Conservation (phyloP, 1,140 invertebrate species). For the Eufriesea mexicana region DNA sequence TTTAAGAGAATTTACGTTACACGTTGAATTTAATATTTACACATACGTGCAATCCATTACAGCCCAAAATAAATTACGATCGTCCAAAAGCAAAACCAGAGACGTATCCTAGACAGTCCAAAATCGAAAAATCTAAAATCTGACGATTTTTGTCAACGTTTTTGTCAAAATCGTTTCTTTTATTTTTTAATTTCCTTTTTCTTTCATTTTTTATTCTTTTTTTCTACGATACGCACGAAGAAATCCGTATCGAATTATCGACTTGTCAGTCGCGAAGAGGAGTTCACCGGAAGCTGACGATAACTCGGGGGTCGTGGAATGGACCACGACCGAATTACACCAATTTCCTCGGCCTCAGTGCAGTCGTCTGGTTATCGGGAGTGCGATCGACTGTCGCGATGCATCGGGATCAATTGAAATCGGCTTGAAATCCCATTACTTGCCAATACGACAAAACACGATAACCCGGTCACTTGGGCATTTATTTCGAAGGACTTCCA, state of each 20-base stretch:
- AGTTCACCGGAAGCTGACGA: slow-evolving; percentile 47
- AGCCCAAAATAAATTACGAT: neutral
- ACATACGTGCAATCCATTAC: neutral
- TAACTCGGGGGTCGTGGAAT: slow-evolving; percentile 32
- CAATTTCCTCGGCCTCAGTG: slow-evolving; percentile 50
- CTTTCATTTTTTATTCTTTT: neutral
- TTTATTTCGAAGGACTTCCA: slow-evolving; percentile 41
- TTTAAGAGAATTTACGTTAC: too few relatives aligned
- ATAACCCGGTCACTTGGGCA: slow-evolving; percentile 35
- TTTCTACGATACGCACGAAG: slow-evolving; percentile 9
- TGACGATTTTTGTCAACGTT: too few relatives aligned
- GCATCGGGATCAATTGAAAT: slow-evolving; percentile 53
- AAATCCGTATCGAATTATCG: slow-evolving; percentile 41
- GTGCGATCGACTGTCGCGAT: slow-evolving; percentile 52
- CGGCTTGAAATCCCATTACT: slow-evolving; percentile 51
- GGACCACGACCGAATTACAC: slow-evolving; percentile 54
- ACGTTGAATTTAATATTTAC: neutral
- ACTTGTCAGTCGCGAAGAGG: slow-evolving; percentile 24
- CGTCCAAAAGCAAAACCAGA: neutral
- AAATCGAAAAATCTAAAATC: neutral
- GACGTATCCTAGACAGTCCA: neutral
- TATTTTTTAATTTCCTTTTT: neutral
- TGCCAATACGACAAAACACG: slow-evolving; percentile 23
- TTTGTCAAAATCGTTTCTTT: too few relatives aligned
- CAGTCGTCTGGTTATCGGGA: slow-evolving; percentile 31